Percentiles rank a stretch among this genome's conserved stretches.
phyloP scores from a whole-genome alignment of 2,888 invertebrate genomes.

The Eilema caniola region DNA sequence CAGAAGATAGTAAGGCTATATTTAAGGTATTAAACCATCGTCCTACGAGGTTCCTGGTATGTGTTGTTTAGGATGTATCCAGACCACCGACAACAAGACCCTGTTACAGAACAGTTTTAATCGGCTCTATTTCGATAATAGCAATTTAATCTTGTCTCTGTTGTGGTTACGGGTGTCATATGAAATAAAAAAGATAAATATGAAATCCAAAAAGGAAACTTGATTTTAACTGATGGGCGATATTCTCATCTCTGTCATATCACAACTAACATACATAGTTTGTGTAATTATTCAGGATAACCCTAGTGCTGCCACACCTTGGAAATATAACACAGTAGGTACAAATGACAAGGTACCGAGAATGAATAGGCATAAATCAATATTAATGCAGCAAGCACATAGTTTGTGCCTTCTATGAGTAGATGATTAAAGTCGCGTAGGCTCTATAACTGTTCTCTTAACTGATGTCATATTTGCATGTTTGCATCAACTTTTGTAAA shows the following conservation, averaged over 20 bases:
- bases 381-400: slow-evolving; percentile 62
- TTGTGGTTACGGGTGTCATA: not conserved
- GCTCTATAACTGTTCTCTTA: slow-evolving; percentile 2
- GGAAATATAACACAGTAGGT: slow-evolving; percentile 58
- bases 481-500: not conserved
- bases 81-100: not conserved
- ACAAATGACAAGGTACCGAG: slow-evolving; percentile 65
- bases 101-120: not conserved
- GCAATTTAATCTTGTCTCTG: not conserved
- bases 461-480: not conserved
- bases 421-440: slow-evolving; percentile 14
- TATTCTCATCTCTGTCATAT: not conserved
- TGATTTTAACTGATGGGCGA: not conserved
- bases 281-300: slow-evolving; percentile 21
- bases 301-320: slow-evolving; percentile 57
- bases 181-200: not conserved
- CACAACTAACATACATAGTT: not conserved
- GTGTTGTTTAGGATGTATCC: not conserved
- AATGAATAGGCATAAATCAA: slow-evolving; percentile 68
- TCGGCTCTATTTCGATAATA: not conserved
- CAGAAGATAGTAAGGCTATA: too few relatives aligned
- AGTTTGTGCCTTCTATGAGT: slow-evolving; percentile 59
- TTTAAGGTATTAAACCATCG: too few relatives aligned
- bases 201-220: not conserved
- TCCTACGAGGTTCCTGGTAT: too few relatives aligned